These are phyloP conservation scores for Rhopalosiphum maidis DNA, from an alignment of 1,140 invertebrate species.

Conservation along the genomic window DNA sequence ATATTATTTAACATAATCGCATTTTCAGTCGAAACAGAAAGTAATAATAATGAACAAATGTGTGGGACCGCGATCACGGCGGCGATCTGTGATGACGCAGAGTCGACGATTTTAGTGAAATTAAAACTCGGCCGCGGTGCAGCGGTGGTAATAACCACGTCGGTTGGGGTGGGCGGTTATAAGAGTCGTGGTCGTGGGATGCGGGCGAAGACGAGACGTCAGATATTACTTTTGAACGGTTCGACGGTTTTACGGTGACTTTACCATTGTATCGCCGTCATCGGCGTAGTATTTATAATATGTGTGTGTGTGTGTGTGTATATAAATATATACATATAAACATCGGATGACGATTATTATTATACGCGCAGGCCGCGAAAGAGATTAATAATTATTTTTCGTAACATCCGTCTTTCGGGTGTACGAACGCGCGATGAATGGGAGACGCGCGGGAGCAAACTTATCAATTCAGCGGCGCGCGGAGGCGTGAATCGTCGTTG, in stretches of 20 bases:
- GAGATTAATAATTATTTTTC: constrained; percentile 34
- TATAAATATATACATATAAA: neutral
- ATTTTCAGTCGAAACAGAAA: too few relatives aligned
- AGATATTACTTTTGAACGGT: constrained; percentile 35
- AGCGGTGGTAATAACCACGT: neutral
- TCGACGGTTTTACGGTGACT: neutral
- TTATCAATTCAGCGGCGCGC: neutral
- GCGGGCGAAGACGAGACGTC: neutral
- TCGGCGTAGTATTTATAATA: neutral
- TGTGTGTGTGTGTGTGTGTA: neutral
- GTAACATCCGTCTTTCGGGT: neutral
- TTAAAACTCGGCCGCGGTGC: neutral
- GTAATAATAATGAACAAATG: too few relatives aligned
- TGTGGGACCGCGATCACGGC: too few relatives aligned
- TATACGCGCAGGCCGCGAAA: neutral
- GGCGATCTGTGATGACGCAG: too few relatives aligned
- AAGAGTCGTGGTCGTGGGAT: neutral
- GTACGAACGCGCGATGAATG: neutral
- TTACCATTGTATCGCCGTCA: neutral
- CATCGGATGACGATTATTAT: constrained; percentile 6
- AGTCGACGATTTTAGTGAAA: neutral
- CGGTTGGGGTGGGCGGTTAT: neutral
- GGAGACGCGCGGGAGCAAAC: neutral
- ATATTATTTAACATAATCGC: too few relatives aligned
- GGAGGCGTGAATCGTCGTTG: neutral